Base-by-base conservation (phyloP, 2,113 vertebrate species). In the Rattus norvegicus region DNA sequence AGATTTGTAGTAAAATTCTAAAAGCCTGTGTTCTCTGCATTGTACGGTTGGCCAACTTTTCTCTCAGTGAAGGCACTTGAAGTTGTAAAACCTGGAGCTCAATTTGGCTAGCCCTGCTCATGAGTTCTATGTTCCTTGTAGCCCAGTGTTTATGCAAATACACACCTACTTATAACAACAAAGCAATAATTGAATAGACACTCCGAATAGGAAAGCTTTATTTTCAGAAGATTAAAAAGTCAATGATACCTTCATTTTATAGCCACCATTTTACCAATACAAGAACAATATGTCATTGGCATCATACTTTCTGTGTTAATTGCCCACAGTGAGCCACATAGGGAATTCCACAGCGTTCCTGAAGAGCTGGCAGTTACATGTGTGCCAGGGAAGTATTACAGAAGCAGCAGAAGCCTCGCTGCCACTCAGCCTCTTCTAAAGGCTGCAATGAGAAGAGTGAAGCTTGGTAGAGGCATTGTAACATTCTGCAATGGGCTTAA, bases 151-250 rank as follows among this genome's bases (percentile, higher is more conserved):
- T 70, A 89, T 24, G 91, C 20, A 67, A 13, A 91, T 36, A 28
- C 2, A 89, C 4, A 73, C 73, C 36, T 30, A 52, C 28, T 73
- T 80, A 54, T 61, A 93, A 49, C 17, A 96, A 85, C 59, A 92
- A 91, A 87, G 28, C 12, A 91, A 13, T 80, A 87, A 91, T 92
- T 91, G 52, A 36, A 77, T 19, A 86, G 85, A 76, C 85, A 76
- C 17, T 14, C 0, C 69, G 72, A 81, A 81, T 30, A 72, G 24
- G 33, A 95, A 93, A 96, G 86, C 33, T 76, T 88, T 88, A 12
- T 20, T 95, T 96, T 93, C 88, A 88, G 96, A 94, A 93, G 73
- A 89, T 28, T 92, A 61, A 86, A 70, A 86, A 59, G 54, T 80
- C 65, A 92, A 59, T 76, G 92, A 90, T n/a, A 88, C n/a, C n/a